Evolutionary conservation across 1,140 invertebrate genomes (phyloP), one percentile per base, ranked within the genome.

Genomic region (Eumaeus atala): DNA sequence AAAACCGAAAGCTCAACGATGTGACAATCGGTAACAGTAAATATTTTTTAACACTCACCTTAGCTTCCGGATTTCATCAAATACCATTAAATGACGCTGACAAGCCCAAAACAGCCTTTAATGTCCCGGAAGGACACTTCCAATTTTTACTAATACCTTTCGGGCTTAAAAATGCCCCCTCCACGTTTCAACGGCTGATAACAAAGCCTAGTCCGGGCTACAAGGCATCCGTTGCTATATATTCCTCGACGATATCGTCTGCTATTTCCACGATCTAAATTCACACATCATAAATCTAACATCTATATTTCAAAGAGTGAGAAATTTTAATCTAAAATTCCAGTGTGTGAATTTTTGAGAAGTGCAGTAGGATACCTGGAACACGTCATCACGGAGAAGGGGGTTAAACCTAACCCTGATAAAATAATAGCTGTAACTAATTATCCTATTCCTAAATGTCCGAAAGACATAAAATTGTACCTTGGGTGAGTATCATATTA

Each of bases 401-500:
- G 21, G 6, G 21, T 28, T 6, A 28, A 28, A 6, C 21, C 21
- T 28, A 28, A 28, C 21, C 21, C 6, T 28, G 21, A 28, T 28
- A 28, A 28, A 2, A 28, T 28, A 2, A 6, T 28, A 28, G 6
- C 21, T 28, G 21, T 28, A 28, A 28, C 21, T 3, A 28, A 28
- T 28, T 28, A 3, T 28, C 21, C 21, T 28, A 28, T 6, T 3
- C 21, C 21, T 3, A 28, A 28, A 28, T 28, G 21, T 6, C 21
- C 21, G 6, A 28, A 28, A 28, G 21, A 28, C 21, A 28, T 28
- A 28, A 28, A 14, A 36, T 34, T 10, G 12, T 51, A 3, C 6
- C 21, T 28, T 28, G 21, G 21, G 6, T 28, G 2, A 44, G 36
- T 42, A 6, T 52, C 36, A 8, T 52, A 52, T 52, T 52, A 52